Base-by-base conservation (phyloP, 2,113 vertebrate species). In the Polypterus bichir region DNA sequence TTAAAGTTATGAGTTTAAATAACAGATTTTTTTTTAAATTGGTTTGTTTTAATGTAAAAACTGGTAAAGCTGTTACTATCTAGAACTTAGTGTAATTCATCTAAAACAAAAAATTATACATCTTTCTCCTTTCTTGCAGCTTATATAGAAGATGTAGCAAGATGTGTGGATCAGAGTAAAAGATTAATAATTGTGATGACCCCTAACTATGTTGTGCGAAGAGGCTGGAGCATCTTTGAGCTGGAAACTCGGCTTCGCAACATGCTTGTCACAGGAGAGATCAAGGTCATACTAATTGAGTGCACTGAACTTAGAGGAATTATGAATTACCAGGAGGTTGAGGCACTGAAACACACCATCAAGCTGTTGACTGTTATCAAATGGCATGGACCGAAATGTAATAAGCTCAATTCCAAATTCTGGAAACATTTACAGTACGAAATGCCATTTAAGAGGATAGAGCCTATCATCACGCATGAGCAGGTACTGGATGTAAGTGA, bases 281-380 rank as follows among this genome's bases (percentile, higher is more conserved):
- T 97, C 74, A 98, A 97, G 82, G 96, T 99, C 69, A 97, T 99
- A 77, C 81, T 99, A 58, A 98, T 99, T 6, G 96, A 99, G 79
- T 99, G 96, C 69, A 94, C 92, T 66, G 94, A 97, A 80, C 83
- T 99, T 49, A 87, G 92, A 46, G 93, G 93, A 77, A 91, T 98
- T 81, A 97, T 99, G 89, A 99, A 99, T 90, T 99, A 98, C 86
- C 96, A 98, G 80, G 96, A 99, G 70, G 93, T 99, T 11, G 95
- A 99, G 78, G 92, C 94, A 9, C 92, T 99, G 59, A 98, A 98
- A 77, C 94, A 97, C 54, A 96, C 92, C 68, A 97, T 98, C 74
- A 98, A 98, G 77, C 91, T 92, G 67, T 89, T 99, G 71, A 96
- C 92, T 1, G 93, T 98, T 71, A 93, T 99, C 85, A 97, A 95